A percentile compares a stretch with the other conserved stretches of the same genome.
Evolutionary conservation across 2,797 vertebrate species (phyloP).

Genomic region (Acanthurus tractus): DNA sequence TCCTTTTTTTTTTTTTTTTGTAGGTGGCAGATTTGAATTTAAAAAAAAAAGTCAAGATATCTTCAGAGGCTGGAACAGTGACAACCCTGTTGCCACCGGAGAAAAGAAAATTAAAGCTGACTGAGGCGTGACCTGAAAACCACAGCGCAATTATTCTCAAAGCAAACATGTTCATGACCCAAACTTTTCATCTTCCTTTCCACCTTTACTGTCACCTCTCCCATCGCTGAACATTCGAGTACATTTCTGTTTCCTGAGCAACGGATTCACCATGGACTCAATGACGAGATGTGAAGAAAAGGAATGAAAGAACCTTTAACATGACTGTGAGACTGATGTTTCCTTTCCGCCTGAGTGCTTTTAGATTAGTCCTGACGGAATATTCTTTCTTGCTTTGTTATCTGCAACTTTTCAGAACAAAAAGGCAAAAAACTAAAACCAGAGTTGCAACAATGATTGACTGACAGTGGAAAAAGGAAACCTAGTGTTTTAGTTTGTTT

Average conservation of each 20-base stretch:
- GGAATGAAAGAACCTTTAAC: not conserved
- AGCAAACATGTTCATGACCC: not conserved
- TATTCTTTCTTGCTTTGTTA: not conserved
- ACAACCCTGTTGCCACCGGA: not conserved
- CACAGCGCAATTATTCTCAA: not conserved
- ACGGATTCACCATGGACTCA: conserved; percentile 10
- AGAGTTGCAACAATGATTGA: too few relatives aligned
- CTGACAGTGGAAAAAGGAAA: too few relatives aligned
- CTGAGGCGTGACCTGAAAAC: not conserved
- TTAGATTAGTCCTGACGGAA: not conserved
- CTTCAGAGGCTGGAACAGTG: not conserved
- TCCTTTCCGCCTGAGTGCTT: not conserved
- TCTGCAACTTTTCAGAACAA: not conserved
- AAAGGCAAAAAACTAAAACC: not conserved
- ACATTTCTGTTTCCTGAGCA: conserved; percentile 18
- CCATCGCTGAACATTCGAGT: not conserved
- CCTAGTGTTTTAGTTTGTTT: too few relatives aligned
- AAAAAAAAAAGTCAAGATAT: not conserved
- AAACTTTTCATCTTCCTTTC: not conserved
- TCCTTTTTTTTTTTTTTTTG: too few relatives aligned
- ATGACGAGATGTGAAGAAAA: conserved; percentile 2
- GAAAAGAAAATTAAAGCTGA: not conserved
- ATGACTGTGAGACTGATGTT: not conserved
- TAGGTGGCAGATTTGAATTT: conserved; percentile 9
- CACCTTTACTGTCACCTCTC: not conserved